These are phyloP conservation scores for Drosophila nigromelanica DNA, from an alignment of 1,140 invertebrate genomes.

Conservation along the genomic window DNA sequence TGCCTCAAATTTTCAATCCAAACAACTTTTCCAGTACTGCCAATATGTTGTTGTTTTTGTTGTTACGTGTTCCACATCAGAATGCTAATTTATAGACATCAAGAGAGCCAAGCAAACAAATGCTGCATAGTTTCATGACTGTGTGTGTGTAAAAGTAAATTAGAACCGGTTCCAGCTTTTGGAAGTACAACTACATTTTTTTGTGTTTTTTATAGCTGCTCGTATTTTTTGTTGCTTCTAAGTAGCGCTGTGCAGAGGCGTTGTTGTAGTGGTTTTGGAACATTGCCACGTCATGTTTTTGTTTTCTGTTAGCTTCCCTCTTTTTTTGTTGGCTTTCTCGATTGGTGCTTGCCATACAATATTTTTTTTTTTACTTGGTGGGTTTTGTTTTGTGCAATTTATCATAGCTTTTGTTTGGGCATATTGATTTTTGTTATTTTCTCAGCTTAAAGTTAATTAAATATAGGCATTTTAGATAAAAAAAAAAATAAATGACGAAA, in stretches of 20 bases:
- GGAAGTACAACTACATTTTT: constrained; percentile 34
- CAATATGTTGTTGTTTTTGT: neutral
- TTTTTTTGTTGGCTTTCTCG: constrained; percentile 58
- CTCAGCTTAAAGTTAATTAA: constrained; percentile 9
- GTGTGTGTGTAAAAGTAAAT: constrained; percentile 17
- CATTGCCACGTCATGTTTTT: constrained; percentile 61
- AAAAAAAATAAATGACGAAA: neutral
- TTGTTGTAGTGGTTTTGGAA: constrained; percentile 36
- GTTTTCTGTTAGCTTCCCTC: neutral
- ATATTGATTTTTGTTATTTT: constrained; percentile 47
- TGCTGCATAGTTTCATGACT: neutral
- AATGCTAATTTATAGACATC: constrained; percentile 34
- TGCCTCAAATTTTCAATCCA: neutral
- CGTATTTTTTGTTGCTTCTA: constrained; percentile 23
- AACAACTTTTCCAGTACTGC: neutral
- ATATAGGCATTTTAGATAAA: constrained; percentile 22
- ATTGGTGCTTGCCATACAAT: constrained; percentile 25
- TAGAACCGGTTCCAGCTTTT: constrained; percentile 59
- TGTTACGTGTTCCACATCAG: constrained; percentile 23
- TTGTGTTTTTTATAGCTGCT: constrained; percentile 52
- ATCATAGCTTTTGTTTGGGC: constrained; percentile 25
- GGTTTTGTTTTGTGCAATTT: constrained; percentile 29
- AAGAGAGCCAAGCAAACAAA: constrained; percentile 24
- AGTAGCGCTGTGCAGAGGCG: constrained; percentile 48
- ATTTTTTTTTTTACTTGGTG: constrained; percentile 4